Base-by-base conservation (phyloP, 2,888 invertebrate species). In the Euzophera pinguis region DNA sequence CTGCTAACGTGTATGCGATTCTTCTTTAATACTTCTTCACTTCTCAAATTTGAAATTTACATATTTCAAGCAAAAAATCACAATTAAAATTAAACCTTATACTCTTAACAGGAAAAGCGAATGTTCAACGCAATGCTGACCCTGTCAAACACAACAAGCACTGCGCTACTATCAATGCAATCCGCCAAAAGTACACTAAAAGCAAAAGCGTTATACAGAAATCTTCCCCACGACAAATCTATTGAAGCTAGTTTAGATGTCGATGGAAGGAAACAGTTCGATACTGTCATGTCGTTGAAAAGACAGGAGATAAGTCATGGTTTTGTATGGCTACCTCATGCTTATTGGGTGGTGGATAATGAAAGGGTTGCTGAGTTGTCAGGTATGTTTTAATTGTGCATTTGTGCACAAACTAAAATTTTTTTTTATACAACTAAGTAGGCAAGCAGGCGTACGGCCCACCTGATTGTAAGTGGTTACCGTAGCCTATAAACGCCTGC, bases 161-260 rank as follows among this genome's bases (percentile, higher is more conserved):
- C 80, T 0, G 91, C 90, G 0, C 57, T 93, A 0, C 77, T 96
- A 14, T 77, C 93, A 0, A 88, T 96, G 52, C 92, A 93, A 61
- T 95, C 95, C 1, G 92, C 93, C 1, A 91, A 92, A 14, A 94
- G 92, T 59, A 92, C 91, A 0, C 84, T 95, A 3, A 87, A 93
- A 47, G 95, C 95, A 0, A 92, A 93, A 58, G 96, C 95, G 0
- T 91, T 92, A 56, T 96, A 95, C 62, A 93, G 93, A 50, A 94
- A 94, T 68, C 91, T 93, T 27, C 92, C 92, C 0, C 90, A 92
- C 56, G 93, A 95, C 67, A 94, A 94, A 56, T 92, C 92, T 7
- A 70, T 96, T 4, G 93, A 95, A 61, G 90, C 95, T 0, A 93
- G 93, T 17, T 71, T 96, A 1, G 94, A 95, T 61, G 93, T 95